Evolutionary conservation across 2,888 invertebrate species (phyloP).

Genomic region (Resseliella maxima): DNA sequence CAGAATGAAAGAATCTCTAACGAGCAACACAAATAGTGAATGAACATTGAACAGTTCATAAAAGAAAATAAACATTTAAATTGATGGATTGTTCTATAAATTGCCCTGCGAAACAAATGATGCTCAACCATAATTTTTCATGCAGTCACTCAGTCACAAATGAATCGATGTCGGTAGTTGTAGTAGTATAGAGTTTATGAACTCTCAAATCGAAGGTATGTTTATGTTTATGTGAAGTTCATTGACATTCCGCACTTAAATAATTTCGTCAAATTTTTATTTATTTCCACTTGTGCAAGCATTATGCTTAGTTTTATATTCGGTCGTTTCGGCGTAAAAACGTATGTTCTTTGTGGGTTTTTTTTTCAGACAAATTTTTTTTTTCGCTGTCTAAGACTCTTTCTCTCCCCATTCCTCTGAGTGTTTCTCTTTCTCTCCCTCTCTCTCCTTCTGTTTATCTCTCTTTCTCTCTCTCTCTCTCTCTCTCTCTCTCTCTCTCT

Average conservation of each 20-base stretch:
- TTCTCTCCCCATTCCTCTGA: too few relatives aligned
- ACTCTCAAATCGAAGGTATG: constrained; percentile 29
- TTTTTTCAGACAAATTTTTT: too few relatives aligned
- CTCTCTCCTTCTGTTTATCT: too few relatives aligned
- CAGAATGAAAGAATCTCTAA: not conserved
- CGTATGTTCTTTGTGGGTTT: not conserved
- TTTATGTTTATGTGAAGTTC: constrained; percentile 8
- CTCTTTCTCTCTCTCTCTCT: too few relatives aligned
- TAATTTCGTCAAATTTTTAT: not conserved
- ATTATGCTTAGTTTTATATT: not conserved
- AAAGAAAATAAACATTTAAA: constrained; percentile 28
- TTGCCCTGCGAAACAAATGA: constrained; percentile 41
- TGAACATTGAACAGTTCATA: constrained; percentile 43
- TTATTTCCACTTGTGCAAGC: not conserved
- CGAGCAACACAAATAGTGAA: not conserved
- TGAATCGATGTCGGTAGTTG: not conserved
- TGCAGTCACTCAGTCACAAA: not conserved
- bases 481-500: too few relatives aligned
- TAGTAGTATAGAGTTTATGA: not conserved
- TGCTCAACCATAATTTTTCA: constrained; percentile 21
- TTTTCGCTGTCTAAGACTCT: too few relatives aligned
- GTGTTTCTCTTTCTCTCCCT: too few relatives aligned
- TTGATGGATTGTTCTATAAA: constrained; percentile 54
- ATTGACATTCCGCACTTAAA: constrained; percentile 1
- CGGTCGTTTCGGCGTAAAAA: too few relatives aligned